These are phyloP conservation scores for Pachliopta kotzebuea DNA, from an alignment of 2,888 invertebrate genomes.

Conservation along the genomic window DNA sequence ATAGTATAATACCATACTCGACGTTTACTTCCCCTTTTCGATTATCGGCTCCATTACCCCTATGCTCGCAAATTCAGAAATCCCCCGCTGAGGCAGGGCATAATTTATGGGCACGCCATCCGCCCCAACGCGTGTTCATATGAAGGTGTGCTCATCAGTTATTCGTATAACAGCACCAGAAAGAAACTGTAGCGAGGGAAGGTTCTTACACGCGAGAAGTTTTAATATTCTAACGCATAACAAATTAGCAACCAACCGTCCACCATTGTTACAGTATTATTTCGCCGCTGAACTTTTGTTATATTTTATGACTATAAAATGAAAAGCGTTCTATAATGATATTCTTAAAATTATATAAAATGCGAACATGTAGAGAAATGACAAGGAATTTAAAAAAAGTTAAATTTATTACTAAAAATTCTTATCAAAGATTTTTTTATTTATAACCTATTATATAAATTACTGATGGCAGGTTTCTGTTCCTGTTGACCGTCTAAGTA, in stretches of 20 bases:
- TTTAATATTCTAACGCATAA: constrained; percentile 18
- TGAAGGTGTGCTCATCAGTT: constrained; percentile 22
- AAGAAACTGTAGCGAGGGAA: constrained; percentile 12
- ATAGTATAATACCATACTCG: constrained; percentile 11
- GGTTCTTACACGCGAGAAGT: constrained; percentile 12
- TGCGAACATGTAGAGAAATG: too few species aligned
- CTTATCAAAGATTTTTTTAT: too few species aligned
- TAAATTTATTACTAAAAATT: too few species aligned
- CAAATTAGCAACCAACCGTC: constrained; percentile 9
- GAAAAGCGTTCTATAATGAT: not conserved
- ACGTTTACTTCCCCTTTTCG: constrained; percentile 26
- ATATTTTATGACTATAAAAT: not conserved
- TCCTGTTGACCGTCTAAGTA: too few species aligned
- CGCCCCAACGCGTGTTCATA: constrained; percentile 3
- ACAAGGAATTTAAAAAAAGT: too few species aligned
- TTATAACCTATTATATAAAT: too few species aligned
- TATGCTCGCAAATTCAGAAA: constrained; percentile 25
- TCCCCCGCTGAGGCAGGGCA: constrained; percentile 19
- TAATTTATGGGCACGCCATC: constrained; percentile 27
- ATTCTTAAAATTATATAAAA: too few species aligned
- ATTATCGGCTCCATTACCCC: constrained; percentile 27
- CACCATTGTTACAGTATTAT: not conserved
- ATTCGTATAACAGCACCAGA: constrained; percentile 4
- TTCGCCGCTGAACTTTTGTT: not conserved
- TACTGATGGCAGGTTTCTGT: too few species aligned